Evolutionary conservation across 1,140 invertebrate species (phyloP).

Genomic region (Cyrtorhinus lividipennis): DNA sequence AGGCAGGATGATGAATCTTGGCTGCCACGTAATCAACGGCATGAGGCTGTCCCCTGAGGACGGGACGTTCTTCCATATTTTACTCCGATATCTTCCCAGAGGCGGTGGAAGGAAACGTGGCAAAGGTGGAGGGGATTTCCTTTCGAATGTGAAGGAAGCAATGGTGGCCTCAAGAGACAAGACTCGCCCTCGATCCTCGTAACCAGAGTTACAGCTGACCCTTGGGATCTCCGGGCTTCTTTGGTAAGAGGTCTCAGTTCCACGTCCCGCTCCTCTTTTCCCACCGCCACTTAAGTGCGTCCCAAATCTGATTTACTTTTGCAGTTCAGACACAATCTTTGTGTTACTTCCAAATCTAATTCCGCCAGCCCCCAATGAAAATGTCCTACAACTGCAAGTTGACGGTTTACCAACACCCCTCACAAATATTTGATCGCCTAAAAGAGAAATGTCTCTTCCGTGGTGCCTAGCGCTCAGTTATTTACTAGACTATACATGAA

Average conservation of each 20-base stretch:
- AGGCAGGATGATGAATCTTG: not conserved
- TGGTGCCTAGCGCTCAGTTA: too few relatives aligned
- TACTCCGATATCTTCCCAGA: not conserved
- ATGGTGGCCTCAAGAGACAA: not conserved
- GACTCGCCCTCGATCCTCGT: not conserved
- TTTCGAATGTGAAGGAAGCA: not conserved
- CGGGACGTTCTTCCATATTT: slow-evolving; percentile 6
- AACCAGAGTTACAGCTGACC: not conserved
- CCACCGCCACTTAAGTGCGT: not conserved
- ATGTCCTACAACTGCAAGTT: too few relatives aligned
- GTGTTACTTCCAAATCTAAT: not conserved
- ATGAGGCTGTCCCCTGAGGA: not conserved
- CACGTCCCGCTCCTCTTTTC: not conserved
- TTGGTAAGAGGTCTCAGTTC: not conserved
- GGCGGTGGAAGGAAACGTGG: not conserved
- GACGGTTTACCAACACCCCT: too few relatives aligned
- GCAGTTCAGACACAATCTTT: not conserved
- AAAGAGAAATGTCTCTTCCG: too few relatives aligned
- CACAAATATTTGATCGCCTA: too few relatives aligned
- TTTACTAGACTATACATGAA: too few relatives aligned
- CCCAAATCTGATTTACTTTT: not conserved
- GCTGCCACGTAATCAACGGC: not conserved
- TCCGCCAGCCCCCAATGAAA: too few relatives aligned
- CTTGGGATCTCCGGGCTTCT: not conserved
- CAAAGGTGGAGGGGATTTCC: not conserved